Evolutionary conservation across 2,797 vertebrate genomes (phyloP).

Genomic region (Syndactyla subalaris): DNA sequence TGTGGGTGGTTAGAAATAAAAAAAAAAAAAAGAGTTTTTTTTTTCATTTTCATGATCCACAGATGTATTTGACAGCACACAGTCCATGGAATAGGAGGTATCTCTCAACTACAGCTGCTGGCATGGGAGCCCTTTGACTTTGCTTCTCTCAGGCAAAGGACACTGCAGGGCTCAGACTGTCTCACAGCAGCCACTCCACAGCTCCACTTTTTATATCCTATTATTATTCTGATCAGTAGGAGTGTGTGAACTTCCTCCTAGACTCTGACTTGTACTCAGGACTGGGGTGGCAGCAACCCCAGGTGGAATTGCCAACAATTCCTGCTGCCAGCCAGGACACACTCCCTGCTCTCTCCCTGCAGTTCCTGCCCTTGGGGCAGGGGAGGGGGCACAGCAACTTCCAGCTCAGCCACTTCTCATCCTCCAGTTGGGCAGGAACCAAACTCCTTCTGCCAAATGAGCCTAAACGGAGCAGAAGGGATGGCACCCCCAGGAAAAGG

Average conservation of each 20-base stretch:
- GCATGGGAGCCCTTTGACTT: background rate
- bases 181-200: background rate
- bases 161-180: background rate
- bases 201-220: background rate
- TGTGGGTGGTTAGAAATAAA: background rate
- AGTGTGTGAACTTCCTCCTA: background rate
- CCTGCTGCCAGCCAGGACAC: background rate
- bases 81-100: background rate
- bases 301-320: background rate
- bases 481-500: background rate
- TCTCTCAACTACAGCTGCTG: background rate
- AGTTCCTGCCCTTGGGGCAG: background rate
- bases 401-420: background rate
- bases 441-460: background rate
- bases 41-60: background rate
- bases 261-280: background rate
- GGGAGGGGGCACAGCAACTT: background rate
- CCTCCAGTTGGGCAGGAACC: background rate
- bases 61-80: background rate
- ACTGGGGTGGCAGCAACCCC: background rate
- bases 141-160: background rate
- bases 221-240: background rate
- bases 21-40: background rate
- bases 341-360: background rate
- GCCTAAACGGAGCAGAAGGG: background rate